Conservation (phyloP, 2,797 vertebrate species). For the Pseudomugil gertrudae region DNA sequence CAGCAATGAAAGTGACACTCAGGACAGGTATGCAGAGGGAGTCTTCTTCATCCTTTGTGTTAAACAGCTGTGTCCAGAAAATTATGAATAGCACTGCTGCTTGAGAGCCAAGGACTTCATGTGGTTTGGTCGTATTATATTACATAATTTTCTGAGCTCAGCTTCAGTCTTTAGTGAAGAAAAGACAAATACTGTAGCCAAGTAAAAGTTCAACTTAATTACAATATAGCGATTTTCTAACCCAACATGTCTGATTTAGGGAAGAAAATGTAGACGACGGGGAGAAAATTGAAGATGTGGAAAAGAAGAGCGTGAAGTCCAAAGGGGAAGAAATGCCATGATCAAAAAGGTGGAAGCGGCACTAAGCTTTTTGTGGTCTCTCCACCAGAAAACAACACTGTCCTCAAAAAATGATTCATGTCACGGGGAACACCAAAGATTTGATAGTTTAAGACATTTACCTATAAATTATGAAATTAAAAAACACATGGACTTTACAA, state of each 20-base stretch:
- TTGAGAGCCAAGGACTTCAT: slow-evolving; percentile 70
- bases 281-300: slow-evolving; percentile 80
- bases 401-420: slow-evolving; percentile 68
- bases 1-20: slow-evolving; percentile 48
- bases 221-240: slow-evolving; percentile 75
- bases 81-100: slow-evolving; percentile 68
- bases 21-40: slow-evolving; percentile 75
- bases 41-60: slow-evolving; percentile 54
- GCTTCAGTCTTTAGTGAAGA: slow-evolving; percentile 59
- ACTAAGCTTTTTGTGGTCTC: slow-evolving; percentile 64
- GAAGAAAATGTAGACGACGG: slow-evolving; percentile 75
- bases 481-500: slow-evolving; percentile 47
- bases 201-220: slow-evolving; percentile 77
- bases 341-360: slow-evolving; percentile 71
- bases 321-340: slow-evolving; percentile 73
- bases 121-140: slow-evolving; percentile 72
- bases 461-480: slow-evolving; percentile 58
- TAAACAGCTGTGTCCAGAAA: slow-evolving; percentile 64
- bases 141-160: slow-evolving; percentile 75
- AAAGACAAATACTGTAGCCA: slow-evolving; percentile 66
- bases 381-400: slow-evolving; percentile 66
- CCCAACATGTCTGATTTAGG: slow-evolving; percentile 80
- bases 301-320: slow-evolving; percentile 77
- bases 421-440: slow-evolving; percentile 47
- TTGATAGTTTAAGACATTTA: slow-evolving; percentile 59